Evolutionary conservation across 2,113 vertebrate species (phyloP).

Genomic region (Centrocercus urophasianus): DNA sequence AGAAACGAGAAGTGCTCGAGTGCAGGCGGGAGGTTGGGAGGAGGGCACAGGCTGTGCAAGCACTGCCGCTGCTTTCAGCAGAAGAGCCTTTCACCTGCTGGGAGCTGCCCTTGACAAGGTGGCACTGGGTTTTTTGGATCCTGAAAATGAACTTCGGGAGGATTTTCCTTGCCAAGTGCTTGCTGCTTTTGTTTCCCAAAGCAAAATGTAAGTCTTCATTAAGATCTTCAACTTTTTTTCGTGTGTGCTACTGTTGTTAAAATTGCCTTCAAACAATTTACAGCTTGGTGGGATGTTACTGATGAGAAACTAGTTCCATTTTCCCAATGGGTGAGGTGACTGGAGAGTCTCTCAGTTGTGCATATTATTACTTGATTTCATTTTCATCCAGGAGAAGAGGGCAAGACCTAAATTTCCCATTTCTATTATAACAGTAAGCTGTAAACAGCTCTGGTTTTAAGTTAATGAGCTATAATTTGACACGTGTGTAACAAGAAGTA

Average conservation of each 20-base stretch:
- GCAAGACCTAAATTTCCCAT: slow-evolving; percentile 18
- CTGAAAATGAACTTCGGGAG: slow-evolving; percentile 61
- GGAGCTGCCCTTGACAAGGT: background rate
- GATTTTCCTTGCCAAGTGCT: slow-evolving; percentile 53
- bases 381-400: background rate
- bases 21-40: slow-evolving; percentile 25
- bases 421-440: slow-evolving; percentile 27
- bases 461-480: slow-evolving; percentile 63
- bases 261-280: background rate
- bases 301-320: slow-evolving; percentile 2
- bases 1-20: slow-evolving; percentile 16
- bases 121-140: background rate
- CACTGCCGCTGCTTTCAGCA: background rate
- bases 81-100: background rate
- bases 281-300: background rate
- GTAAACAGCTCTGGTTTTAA: slow-evolving; percentile 45
- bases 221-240: background rate
- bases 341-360: background rate
- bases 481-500: slow-evolving; percentile 33
- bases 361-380: slow-evolving; percentile 38
- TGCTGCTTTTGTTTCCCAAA: slow-evolving; percentile 52
- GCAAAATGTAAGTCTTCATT: slow-evolving; percentile 62
- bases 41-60: background rate
- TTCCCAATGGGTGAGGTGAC: background rate
- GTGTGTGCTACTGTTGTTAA: background rate